Base-by-base conservation (phyloP, 1,140 invertebrate genomes). In the Drosophila albomicans region DNA sequence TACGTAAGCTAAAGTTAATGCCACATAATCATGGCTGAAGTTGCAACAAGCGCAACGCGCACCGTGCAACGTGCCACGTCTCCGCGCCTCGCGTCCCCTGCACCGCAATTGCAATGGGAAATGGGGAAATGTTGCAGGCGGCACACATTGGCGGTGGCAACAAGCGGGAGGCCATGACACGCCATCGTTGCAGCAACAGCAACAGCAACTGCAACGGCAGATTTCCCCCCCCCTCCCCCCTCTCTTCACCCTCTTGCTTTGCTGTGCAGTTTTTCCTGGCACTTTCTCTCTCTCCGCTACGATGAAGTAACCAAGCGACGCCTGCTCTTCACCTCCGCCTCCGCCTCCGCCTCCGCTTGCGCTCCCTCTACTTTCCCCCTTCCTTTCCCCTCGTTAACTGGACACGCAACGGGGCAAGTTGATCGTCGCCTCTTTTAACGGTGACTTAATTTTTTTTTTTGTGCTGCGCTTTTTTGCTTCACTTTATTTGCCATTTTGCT, bases 11-110 rank as follows among this genome's bases (percentile, higher is more conserved):
- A 85, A 85, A 85, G 81, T 89, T 89, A 89, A 89, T 89, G 85
- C 85, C 85, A 89, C 85, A 89, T 89, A 89, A 89, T 89, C 85
- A 89, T 85, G 85, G 85, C 81, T 89, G 85, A 78, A 89, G 85
- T 88, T 88, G 85, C 84, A 87, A 87, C 81, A 82, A 81, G 54
- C 65, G 25, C 35, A 10, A 8, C 35, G 25, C 38, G 35, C 25
- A 28, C 61, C 13, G 13, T 46, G 43, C 30, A 25, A 25, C 20
- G 20, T 25, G 20, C 20, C 20, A 25, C 20, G 3, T 25, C 20
- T 25, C 20, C 20, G 20, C 3, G 20, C 20, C 20, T 7, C 51
- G 46, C 66, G 46, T 15, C 10, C 20, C 20, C 20, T 25, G 20
- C 20, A 25, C 20, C 11, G 68, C 70, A 61, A 54, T 61, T 46